Base-by-base conservation (phyloP, 2,797 vertebrate genomes). In the Danio kyathit region DNA sequence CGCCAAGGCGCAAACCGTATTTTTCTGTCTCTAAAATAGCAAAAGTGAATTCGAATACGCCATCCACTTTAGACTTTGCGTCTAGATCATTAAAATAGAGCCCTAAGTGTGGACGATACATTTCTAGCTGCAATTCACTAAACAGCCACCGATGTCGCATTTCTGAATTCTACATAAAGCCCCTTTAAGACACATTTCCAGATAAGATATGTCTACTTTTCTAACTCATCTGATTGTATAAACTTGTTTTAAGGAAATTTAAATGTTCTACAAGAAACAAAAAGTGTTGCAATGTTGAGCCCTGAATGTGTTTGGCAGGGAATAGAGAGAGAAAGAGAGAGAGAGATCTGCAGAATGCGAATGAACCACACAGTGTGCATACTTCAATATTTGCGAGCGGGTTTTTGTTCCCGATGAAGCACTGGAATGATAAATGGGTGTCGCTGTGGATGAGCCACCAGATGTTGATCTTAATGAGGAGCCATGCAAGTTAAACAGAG, bases 391-490 rank as follows among this genome's bases (percentile, higher is more conserved):
- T 17, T 51, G 44, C 66, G 46, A 40, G 46, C n/a, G 16, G 65
- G n/a, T 44, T 54, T 29, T 63, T 43, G 48, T 72, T 64, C 60
- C 74, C 29, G 10, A 43, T 40, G 70, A 66, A 48, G 51, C 48
- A 19, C 38, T 74, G 48, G 79, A 78, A 51, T 74, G 17, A 74
- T 74, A 76, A 67, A 80, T 17, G 44, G 13, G 17, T 60, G 44
- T 74, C 40, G 40, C 48, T 43, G 49, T 67, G 49, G 64, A 70
- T 40, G 56, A 46, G 77, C 80, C 51, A 19, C 60, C 83, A 83
- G 86, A 89, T 85, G 84, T 75, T 80, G 76, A 81, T 76, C 85
- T 78, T 88, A 83, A 89, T 80, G 87, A 87, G 79, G 54, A 3
- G 70, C 75, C 75, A 76, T 83, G 76, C 76, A 78, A 79, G 84